These are phyloP conservation scores for Fulmarus glacialis DNA, from an alignment of 2,113 vertebrate genomes.

Conservation along the genomic window DNA sequence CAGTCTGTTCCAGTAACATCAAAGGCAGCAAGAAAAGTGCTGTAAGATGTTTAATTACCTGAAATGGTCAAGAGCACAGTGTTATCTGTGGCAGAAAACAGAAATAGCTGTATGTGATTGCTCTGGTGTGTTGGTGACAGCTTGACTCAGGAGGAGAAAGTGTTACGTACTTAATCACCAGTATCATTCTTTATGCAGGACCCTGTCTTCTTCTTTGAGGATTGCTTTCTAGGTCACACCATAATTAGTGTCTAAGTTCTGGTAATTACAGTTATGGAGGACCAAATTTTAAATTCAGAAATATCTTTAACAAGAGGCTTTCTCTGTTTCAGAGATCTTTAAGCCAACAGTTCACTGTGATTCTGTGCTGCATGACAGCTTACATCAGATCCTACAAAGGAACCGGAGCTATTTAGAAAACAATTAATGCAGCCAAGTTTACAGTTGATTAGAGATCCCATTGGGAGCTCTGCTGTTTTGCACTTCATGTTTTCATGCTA, in stretches of 20 bases:
- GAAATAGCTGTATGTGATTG: not conserved
- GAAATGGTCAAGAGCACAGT: not conserved
- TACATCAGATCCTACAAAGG: not conserved
- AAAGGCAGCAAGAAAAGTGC: not conserved
- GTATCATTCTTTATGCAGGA: not conserved
- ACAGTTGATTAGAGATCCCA: not conserved
- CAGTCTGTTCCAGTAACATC: not conserved
- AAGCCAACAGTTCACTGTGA: not conserved
- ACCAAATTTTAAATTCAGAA: not conserved
- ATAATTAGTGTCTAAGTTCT: not conserved
- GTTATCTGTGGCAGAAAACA: not conserved
- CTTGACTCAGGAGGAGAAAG: not conserved
- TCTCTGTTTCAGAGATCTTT: not conserved
- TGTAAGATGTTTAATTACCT: not conserved
- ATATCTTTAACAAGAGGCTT: not conserved
- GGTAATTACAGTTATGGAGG: not conserved
- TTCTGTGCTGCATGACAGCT: not conserved
- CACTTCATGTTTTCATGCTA: not conserved
- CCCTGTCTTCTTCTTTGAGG: not conserved
- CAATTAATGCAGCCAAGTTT: constrained; percentile 15
- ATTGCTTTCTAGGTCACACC: not conserved
- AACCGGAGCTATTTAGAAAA: constrained; percentile 11
- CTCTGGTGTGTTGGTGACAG: not conserved
- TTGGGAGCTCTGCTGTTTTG: not conserved
- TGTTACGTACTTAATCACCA: not conserved